phyloP scores from a whole-genome alignment of 2,797 vertebrate genomes.

The Enoplosus armatus region DNA sequence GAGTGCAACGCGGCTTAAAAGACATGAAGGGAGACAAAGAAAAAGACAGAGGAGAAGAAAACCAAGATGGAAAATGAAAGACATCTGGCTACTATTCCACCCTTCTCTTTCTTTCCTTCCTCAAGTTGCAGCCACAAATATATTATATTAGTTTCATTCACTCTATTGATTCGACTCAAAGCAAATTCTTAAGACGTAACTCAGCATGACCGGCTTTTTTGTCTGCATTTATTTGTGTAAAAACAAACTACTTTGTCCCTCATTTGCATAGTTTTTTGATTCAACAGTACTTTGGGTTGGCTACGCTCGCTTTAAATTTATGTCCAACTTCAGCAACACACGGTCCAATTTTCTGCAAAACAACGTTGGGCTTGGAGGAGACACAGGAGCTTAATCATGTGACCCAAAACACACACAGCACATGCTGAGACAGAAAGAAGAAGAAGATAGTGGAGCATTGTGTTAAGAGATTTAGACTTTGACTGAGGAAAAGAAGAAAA shows the following conservation, averaged over 20 bases:
- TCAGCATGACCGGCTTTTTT: background rate
- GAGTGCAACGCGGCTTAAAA: background rate
- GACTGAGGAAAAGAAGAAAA: background rate
- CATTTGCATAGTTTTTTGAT: background rate
- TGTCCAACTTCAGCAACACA: constrained; percentile 36
- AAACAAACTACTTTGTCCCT: background rate
- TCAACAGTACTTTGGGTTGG: background rate
- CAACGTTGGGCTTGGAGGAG: constrained; percentile 23
- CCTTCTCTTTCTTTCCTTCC: constrained; percentile 7
- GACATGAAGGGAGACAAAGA: constrained; percentile 6
- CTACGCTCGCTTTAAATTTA: background rate
- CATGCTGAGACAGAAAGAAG: background rate
- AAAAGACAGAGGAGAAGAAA: background rate
- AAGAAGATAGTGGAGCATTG: background rate
- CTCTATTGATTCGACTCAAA: background rate
- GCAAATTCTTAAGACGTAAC: background rate
- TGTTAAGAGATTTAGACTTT: background rate
- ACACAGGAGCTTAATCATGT: background rate
- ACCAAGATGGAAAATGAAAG: background rate
- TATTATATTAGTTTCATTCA: background rate
- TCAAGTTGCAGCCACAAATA: background rate
- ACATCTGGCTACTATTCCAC: background rate
- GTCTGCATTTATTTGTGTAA: constrained; percentile 1
- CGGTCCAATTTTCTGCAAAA: constrained; percentile 32
- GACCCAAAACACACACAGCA: constrained; percentile 30